Base-by-base conservation (phyloP, 2,797 vertebrate species). In the Hoplostethus mediterraneus region DNA sequence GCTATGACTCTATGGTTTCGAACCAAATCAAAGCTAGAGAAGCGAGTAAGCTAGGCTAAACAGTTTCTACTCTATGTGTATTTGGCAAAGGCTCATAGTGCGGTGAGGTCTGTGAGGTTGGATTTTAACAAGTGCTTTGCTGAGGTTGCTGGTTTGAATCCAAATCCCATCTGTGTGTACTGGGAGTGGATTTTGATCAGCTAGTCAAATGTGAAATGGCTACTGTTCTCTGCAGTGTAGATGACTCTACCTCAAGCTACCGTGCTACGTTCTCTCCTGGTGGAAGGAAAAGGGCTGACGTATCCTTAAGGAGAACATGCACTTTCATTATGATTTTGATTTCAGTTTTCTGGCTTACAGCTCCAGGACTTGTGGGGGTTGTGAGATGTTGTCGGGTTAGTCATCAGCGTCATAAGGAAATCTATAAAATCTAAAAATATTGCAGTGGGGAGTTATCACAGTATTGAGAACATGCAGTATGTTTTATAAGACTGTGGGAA, bases 311-410 rank as follows among this genome's bases (percentile, higher is more conserved):
- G 68, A 78, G 31, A 67, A 57, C 13, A 11, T 67, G 59, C 72
- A 76, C 79, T 87, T 86, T 21, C 21, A 21, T 21, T 21, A 21
- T 90, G 51, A 62, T 77, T 67, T 51, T 70, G 65, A 68, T 33
- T 75, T 60, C 49, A 69, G 16, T 67, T 73, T 44, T 63, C 59
- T 84, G 60, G 31, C 31, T 73, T 42, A 71, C 4, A 4, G 79
- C 81, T 75, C 25, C 49, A 31, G 65, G 79, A 10, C 58, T 0
- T 53, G 76, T 70, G 73, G 67, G 81, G 78, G 85, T 49, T 72
- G 78, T 71, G 65, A 82, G 71, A 49, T 40, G 73, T 44, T 59
- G 66, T 63, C 28, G 7, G 44, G 33, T 84, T 82, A 79, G 83
- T 92, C 84, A 81, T 42, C 44, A 44, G 28, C 61, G 64, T 80